Base-by-base conservation (phyloP, 2,888 invertebrate genomes). In the Galerucella nymphaeae region DNA sequence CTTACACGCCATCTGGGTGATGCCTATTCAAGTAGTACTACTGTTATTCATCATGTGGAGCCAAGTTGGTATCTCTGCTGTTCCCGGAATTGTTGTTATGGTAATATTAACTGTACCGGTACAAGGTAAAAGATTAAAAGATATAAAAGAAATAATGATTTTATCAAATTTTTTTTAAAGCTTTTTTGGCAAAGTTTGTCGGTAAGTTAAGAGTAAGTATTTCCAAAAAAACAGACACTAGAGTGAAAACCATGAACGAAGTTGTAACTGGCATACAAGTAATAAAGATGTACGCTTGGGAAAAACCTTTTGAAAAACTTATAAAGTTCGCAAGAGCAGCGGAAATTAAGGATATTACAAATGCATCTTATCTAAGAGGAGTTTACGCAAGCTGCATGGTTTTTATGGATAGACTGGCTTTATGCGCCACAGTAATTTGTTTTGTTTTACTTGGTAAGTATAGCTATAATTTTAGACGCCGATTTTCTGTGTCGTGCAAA, bases 261-360 rank as follows among this genome's bases (percentile, higher is more conserved):
- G 90, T 94, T 58, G 90, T 93, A 53, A 88, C 89, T 1, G 93
- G 92, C 0, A 93, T 94, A 76, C 89, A 91, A 80, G 92, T 93
- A 2, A 93, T 94, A 77, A 94, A 94, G 84, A 93, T 93, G 93
- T 94, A 93, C 82, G 91, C 93, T 0, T 94, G 93, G 90, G 94
- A 94, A 82, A 90, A 89, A 76, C 91, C 93, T 0, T 93, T 94
- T 81, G 90, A 91, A 62, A 87, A 89, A n/a, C 80, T 92, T 50
- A 89, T 93, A 0, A 88, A 88, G 58, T 80, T 89, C 9, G 89
- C 92, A 0, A 85, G 93, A 81, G 88, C 14, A 5, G 84, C 89
- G 66, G 95, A 96, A 87, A 90, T 95, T 13, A 88, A 89, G 69
- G 89, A 73, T 20, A 70, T 81, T 4, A 88, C 89, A 77, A 85